Conservation (phyloP, 2,113 vertebrate genomes). For the Psilopsiagon aymara region DNA sequence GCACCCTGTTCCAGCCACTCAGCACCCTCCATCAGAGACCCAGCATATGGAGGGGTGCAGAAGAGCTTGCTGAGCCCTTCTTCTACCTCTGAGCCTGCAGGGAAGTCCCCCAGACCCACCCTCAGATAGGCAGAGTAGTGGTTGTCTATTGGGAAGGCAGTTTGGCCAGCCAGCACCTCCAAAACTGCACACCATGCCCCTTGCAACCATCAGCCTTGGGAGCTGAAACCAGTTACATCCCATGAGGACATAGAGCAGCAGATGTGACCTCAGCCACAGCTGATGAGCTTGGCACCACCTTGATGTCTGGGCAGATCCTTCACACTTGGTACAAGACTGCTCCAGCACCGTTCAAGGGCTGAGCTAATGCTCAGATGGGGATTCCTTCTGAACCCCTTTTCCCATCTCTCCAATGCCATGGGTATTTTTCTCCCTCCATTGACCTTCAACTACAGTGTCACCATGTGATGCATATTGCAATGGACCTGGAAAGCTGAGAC, state of each 20-base stretch:
- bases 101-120: neutral
- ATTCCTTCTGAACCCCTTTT: neutral
- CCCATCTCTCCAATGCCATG: neutral
- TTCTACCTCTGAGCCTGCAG: neutral
- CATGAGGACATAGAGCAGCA: neutral
- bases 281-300: neutral
- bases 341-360: neutral
- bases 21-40: neutral
- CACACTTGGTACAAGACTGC: neutral
- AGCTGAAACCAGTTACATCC: neutral
- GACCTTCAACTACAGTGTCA: neutral
- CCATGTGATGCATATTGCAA: neutral
- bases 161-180: neutral
- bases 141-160: neutral
- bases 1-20: neutral
- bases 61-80: neutral
- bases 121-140: neutral
- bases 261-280: too few relatives aligned
- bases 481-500: neutral
- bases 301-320: neutral
- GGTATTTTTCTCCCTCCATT: neutral
- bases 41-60: accelerated
- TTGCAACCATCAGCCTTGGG: neutral
- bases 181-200: neutral
- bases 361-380: neutral